phyloP scores from a whole-genome alignment of 2,797 vertebrate genomes.

The Chiroxiphia lanceolata region DNA sequence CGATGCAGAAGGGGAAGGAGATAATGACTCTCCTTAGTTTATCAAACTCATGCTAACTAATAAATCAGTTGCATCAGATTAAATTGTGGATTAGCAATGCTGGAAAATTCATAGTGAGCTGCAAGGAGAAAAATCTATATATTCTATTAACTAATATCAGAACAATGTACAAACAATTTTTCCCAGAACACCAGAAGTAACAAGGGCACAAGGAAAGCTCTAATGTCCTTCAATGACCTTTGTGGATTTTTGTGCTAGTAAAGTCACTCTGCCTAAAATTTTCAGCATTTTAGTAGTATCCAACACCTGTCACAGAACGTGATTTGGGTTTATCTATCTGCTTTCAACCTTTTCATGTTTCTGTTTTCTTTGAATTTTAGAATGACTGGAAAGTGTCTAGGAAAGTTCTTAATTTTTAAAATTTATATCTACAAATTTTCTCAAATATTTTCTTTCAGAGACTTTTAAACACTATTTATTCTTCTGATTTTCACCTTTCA shows the following conservation, averaged over 20 bases:
- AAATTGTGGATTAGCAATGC: neutral
- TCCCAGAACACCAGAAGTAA: neutral
- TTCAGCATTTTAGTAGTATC: neutral
- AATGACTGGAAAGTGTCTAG: neutral
- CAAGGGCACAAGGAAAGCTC: neutral
- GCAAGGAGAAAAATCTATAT: neutral
- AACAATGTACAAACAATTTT: neutral
- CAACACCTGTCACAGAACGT: neutral
- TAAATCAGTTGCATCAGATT: neutral
- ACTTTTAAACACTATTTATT: neutral
- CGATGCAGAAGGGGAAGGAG: neutral
- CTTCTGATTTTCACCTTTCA: neutral
- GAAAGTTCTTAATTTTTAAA: neutral
- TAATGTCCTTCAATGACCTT: neutral
- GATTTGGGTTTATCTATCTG: neutral
- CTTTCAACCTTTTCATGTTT: neutral
- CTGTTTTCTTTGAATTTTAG: neutral
- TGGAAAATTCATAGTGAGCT: neutral
- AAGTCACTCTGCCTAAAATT: neutral
- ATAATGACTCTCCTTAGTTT: neutral
- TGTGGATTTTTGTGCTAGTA: neutral
- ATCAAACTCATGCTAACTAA: neutral
- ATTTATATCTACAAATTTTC: neutral
- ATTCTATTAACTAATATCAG: neutral
- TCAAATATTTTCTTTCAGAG: neutral